These are phyloP conservation scores for Sebastes matsubarae DNA, from an alignment of 2,797 vertebrate species.

Conservation along the genomic window DNA sequence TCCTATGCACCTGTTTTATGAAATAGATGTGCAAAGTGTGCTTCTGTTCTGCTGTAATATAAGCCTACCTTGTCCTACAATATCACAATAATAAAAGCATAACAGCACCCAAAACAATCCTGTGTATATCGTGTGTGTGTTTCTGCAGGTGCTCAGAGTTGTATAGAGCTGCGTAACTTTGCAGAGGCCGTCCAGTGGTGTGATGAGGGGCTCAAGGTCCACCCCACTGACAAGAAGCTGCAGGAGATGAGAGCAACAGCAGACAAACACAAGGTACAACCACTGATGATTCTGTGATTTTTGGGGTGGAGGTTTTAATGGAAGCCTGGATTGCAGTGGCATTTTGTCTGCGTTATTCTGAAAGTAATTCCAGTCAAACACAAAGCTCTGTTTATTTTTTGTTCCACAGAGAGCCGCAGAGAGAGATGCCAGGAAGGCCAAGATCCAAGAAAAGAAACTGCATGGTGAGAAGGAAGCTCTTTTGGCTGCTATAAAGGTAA, in stretches of 20 bases:
- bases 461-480: conserved; percentile 79
- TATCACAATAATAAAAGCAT: background rate
- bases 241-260: conserved; percentile 88
- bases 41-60: too few relatives aligned
- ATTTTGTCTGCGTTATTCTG: background rate
- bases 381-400: background rate
- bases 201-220: conserved; percentile 87
- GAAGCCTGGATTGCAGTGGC: background rate
- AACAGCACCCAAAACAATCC: background rate
- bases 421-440: conserved; percentile 89
- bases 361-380: background rate
- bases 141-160: conserved; percentile 89
- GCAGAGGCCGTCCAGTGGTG: conserved; percentile 91
- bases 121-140: background rate
- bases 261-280: conserved; percentile 89
- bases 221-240: conserved; percentile 89
- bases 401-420: conserved; percentile 84
- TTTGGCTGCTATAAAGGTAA: conserved; percentile 83
- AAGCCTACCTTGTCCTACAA: background rate
- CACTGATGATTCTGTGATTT: background rate
- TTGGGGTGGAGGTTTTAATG: background rate
- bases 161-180: conserved; percentile 87
- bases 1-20: too few relatives aligned
- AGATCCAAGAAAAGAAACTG: conserved; percentile 85
- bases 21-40: too few relatives aligned